phyloP scores from a whole-genome alignment of 2,113 vertebrate genomes.

The Eretmodus cyanostictus region DNA sequence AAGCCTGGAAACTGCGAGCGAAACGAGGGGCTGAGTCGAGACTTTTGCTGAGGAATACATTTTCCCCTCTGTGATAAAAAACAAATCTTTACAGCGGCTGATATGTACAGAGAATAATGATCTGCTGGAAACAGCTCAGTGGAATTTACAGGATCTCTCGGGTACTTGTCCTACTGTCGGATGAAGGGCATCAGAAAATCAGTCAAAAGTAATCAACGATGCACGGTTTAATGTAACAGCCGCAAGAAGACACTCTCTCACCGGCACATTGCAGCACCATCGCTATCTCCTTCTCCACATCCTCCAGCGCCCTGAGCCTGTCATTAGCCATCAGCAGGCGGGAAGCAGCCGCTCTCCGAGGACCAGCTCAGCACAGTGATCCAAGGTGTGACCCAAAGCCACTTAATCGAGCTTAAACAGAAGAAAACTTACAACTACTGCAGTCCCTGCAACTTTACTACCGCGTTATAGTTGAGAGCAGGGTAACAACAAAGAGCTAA shows the following conservation, averaged over 20 bases:
- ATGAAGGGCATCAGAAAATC: not conserved
- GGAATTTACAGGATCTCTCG: not conserved
- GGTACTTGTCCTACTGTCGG: not conserved
- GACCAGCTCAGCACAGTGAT: not conserved
- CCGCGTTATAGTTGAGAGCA: rapidly evolving
- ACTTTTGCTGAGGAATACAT: rapidly evolving
- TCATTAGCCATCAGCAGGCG: constrained; percentile 70
- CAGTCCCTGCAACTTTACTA: not conserved
- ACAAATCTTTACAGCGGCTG: rapidly evolving
- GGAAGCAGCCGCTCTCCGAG: not conserved
- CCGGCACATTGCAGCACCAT: constrained; percentile 72
- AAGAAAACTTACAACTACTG: not conserved
- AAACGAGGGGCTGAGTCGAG: rapidly evolving
- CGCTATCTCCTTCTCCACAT: constrained; percentile 77
- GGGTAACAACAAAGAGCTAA: not conserved
- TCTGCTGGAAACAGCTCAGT: not conserved
- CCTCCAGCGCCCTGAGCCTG: constrained; percentile 70
- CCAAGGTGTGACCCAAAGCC: rapidly evolving
- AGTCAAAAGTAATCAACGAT: not conserved
- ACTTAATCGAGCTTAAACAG: not conserved
- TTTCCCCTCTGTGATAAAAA: not conserved
- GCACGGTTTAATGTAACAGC: not conserved
- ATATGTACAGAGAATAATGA: not conserved
- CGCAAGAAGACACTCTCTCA: not conserved
- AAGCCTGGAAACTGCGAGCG: not conserved